Conservation (phyloP, 2,113 vertebrate genomes). For the Rafetus swinhoei region DNA sequence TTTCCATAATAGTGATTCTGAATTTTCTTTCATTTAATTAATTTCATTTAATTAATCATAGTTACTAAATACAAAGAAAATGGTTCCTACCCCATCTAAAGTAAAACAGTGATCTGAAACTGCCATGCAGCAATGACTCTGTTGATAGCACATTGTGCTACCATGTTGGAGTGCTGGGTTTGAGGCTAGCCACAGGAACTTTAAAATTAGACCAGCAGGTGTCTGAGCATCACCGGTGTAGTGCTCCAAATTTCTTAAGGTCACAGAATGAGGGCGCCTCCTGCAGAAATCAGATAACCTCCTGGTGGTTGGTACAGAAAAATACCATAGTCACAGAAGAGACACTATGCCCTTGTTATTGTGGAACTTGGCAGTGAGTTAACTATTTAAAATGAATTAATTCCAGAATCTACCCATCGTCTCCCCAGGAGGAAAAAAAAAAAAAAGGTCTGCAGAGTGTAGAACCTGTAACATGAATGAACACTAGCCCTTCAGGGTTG, state of each 20-base stretch:
- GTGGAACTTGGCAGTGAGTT: not conserved
- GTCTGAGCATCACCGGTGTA: fast-evolving
- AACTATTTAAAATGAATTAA: not conserved
- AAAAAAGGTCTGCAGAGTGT: not conserved
- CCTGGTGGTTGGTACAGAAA: not conserved
- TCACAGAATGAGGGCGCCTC: fast-evolving
- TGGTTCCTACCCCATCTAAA: not conserved
- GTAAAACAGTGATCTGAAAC: not conserved
- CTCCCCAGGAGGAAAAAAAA: not conserved
- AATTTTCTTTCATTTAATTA: not conserved
- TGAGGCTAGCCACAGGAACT: not conserved
- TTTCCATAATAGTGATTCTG: not conserved
- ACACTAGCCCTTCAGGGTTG: not conserved
- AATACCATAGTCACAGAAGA: not conserved
- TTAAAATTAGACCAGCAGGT: not conserved
- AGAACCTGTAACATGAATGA: not conserved
- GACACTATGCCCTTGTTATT: not conserved
- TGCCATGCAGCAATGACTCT: not conserved
- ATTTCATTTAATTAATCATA: not conserved
- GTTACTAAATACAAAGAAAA: not conserved
- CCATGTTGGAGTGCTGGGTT: not conserved
- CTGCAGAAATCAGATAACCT: not conserved
- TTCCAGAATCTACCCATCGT: not conserved
- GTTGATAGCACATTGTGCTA: fast-evolving
- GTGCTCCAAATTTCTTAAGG: not conserved